Conservation (phyloP, 2,113 vertebrate species). For the Solea solea region DNA sequence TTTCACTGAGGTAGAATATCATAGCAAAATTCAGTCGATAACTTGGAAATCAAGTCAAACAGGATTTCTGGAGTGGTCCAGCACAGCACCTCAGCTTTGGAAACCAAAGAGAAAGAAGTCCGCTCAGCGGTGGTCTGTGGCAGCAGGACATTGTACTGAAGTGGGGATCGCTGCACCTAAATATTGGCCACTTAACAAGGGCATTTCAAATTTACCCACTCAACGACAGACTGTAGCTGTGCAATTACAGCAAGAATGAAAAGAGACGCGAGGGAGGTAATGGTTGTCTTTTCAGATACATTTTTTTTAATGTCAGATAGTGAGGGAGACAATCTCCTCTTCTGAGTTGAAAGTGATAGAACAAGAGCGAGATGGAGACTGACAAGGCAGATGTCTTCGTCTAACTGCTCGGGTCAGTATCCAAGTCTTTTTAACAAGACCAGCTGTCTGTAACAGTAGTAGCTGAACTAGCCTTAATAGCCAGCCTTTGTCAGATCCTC, state of each 20-base stretch:
- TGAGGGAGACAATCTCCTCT: slow-evolving; percentile 13
- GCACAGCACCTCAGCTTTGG: neutral
- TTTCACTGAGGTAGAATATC: neutral
- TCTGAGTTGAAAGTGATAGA: slow-evolving; percentile 43
- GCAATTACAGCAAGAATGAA: slow-evolving; percentile 1
- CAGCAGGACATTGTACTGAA: neutral
- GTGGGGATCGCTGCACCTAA: slow-evolving; percentile 9
- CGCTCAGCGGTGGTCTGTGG: neutral
- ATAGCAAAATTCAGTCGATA: neutral
- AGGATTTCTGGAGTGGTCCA: neutral
- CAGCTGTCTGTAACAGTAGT: slow-evolving; percentile 57
- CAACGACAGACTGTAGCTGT: slow-evolving; percentile 5
- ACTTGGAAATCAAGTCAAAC: neutral
- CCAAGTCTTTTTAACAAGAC: slow-evolving; percentile 60
- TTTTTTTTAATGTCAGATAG: slow-evolving; percentile 13
- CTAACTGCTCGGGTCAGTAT: slow-evolving; percentile 37
- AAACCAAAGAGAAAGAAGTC: neutral
- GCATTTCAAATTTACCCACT: slow-evolving; percentile 15
- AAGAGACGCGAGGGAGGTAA: neutral
- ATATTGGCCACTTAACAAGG: slow-evolving; percentile 11
- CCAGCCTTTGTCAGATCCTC: slow-evolving; percentile 57
- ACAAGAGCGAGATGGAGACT: slow-evolving; percentile 29
- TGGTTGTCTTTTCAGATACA: slow-evolving; percentile 18
- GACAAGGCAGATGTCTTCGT: slow-evolving; percentile 39
- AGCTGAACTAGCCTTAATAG: slow-evolving; percentile 57